Percentiles rank a stretch among this genome's conserved stretches.
These are phyloP conservation scores for Calephelis perditalis DNA, from an alignment of 2,888 invertebrate genomes.

Conservation along the genomic window DNA sequence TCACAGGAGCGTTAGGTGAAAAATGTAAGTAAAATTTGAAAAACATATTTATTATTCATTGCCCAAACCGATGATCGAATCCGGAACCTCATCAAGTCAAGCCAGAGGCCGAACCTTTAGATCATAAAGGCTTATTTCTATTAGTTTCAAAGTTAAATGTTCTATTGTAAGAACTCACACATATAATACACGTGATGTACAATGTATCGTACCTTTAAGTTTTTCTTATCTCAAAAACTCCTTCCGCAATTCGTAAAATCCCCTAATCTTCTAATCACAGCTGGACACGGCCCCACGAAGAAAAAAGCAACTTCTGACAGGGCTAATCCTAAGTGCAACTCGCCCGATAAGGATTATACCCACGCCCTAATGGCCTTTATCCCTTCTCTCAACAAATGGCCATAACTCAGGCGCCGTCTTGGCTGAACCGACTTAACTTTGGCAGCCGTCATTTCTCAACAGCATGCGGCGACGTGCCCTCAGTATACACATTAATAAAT, in stretches of 20 bases:
- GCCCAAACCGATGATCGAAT: no score
- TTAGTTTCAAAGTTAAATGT: no score
- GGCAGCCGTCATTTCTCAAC: slow-evolving; percentile 78
- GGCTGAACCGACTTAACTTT: slow-evolving; percentile 77
- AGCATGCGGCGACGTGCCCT: slow-evolving; percentile 68
- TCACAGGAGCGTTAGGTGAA: no score
- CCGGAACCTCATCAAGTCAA: no score
- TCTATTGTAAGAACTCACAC: no score
- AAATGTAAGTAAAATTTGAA: no score
- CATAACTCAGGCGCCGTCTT: slow-evolving; percentile 72
- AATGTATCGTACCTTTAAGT: slow-evolving; percentile 2
- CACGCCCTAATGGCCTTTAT: slow-evolving; percentile 73
- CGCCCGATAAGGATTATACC: slow-evolving; percentile 75
- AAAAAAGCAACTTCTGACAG: slow-evolving; percentile 74
- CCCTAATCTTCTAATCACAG: slow-evolving; percentile 64
- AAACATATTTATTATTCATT: no score
- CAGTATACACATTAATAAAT: slow-evolving; percentile 68
- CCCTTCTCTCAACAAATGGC: slow-evolving; percentile 73
- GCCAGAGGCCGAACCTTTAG: no score
- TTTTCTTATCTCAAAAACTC: slow-evolving; percentile 17
- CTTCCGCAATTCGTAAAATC: slow-evolving; percentile 28
- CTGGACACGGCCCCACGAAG: slow-evolving; percentile 61
- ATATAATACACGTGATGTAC: no score
- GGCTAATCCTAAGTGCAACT: slow-evolving; percentile 77
- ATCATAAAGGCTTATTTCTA: no score